Evolutionary conservation across 2,888 invertebrate species (phyloP).

Genomic region (Acrocyrtus sp.): DNA sequence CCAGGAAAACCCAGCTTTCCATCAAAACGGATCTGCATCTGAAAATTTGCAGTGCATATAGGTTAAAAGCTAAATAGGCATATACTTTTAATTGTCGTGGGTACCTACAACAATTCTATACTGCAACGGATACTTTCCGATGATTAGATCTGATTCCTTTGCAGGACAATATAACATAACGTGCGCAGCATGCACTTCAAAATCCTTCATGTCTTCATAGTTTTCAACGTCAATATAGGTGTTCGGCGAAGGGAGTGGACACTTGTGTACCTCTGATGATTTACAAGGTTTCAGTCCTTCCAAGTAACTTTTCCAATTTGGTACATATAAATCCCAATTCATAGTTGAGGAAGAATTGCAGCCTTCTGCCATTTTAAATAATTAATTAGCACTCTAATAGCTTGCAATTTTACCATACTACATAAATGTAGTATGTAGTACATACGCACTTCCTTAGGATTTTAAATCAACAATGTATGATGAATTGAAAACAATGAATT

Average conservation of each 20-base stretch:
- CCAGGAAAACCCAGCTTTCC: conserved; percentile 22
- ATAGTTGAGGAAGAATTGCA: too few species aligned
- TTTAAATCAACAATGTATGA: too few species aligned
- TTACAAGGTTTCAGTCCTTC: not conserved
- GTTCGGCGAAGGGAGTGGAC: not conserved
- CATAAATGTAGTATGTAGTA: too few species aligned
- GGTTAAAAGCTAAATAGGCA: too few species aligned
- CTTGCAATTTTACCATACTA: too few species aligned
- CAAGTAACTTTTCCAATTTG: not conserved
- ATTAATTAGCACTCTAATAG: too few species aligned
- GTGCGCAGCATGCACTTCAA: conserved; percentile 13
- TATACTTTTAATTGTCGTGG: not conserved
- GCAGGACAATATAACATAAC: conserved; percentile 17
- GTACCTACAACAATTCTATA: conserved; percentile 1
- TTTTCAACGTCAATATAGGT: not conserved
- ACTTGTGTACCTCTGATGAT: not conserved
- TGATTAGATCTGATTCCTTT: not conserved
- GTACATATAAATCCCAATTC: not conserved
- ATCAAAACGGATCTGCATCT: conserved; percentile 37
- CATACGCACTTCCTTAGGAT: too few species aligned
- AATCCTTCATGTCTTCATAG: not conserved
- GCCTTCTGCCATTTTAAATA: too few species aligned
- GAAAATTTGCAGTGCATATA: too few species aligned
- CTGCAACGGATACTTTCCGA: not conserved
- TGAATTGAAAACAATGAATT: too few species aligned